Evolutionary conservation across 2,888 invertebrate species (phyloP).

Genomic region (Ectemnius cavifrons): DNA sequence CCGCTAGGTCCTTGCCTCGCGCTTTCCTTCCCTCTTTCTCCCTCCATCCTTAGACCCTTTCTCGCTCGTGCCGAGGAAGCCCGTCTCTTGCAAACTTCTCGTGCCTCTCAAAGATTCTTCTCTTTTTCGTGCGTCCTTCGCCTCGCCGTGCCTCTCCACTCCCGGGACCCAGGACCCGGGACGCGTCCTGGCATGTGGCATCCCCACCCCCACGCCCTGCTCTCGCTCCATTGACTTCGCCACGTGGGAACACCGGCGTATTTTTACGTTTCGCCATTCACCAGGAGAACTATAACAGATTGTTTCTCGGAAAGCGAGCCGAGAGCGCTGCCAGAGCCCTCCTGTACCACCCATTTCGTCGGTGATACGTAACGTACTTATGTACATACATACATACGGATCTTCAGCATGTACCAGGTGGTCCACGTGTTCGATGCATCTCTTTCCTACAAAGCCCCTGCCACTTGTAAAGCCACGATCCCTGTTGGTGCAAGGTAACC

Average conservation of each 20-base stretch:
- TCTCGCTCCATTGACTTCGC: constrained; percentile 69
- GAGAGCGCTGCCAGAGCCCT: neutral
- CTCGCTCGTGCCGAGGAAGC: constrained; percentile 43
- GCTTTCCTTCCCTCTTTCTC: no score
- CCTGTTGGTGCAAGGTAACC: no score
- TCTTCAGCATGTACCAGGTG: no score
- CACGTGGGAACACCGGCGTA: constrained; percentile 75
- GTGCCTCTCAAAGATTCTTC: constrained; percentile 29
- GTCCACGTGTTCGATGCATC: no score
- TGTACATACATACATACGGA: no score
- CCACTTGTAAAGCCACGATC: no score
- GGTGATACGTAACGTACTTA: no score
- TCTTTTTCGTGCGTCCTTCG: constrained; percentile 20
- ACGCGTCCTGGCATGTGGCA: constrained; percentile 10
- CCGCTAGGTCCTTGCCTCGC: no score
- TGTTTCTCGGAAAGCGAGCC: constrained; percentile 73
- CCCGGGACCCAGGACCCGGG: no score
- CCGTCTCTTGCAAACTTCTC: constrained; percentile 39
- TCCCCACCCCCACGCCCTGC: constrained; percentile 39
- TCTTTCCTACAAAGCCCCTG: no score
- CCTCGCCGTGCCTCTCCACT: constrained; percentile 42
- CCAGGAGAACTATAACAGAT: constrained; percentile 75
- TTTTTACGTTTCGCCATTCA: constrained; percentile 78
- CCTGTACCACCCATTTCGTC: no score
- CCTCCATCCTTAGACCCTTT: constrained; percentile 38